Evolutionary conservation across 2,797 vertebrate species (phyloP), one percentile per base, ranked within the genome.

Genomic region (Myotis findleyi): DNA sequence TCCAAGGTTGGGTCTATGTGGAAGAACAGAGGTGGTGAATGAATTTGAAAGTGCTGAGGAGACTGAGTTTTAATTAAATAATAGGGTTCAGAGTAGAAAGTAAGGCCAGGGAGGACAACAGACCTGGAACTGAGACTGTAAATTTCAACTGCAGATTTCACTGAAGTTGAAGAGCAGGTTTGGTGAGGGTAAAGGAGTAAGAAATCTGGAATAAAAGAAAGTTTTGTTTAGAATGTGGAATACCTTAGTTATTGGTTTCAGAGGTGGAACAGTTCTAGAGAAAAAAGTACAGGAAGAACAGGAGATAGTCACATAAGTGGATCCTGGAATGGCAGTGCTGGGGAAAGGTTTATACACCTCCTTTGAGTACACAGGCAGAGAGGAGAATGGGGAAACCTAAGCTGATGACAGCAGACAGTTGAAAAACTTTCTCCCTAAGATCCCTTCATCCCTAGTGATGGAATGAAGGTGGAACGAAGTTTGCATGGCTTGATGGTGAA

Each of bases 201-300:
- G 75, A 81, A 55, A 76, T 59, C 30, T n/a, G 36, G 30, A 95
- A 62, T 62, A 72, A 82, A 85, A 57, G 71, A 27, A 93, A 62
- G 79, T 93, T 75, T 81, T 91, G 53, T 82, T 95, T 75, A 62
- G 87, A 77, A 80, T 53, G 38, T 91, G 44, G 47, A 80, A 76
- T 79, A 64, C 3, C n/a, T 89, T 89, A 53, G 47, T 73, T 79
- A 87, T 36, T 64, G 66, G 92, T 73, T 76, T 92, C 44, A 93
- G 51, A 76, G 30, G 44, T 91, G 47, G 7, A 71, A 69, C 8
- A 80, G 25, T 87, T 91, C 66, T 84, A 51, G 68, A 88, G 90
- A 81, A 92, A 71, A 79, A 38, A 38, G 38, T 38, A 38, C 5
- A 38, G 38, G 38, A 87, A 92, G 30, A 47, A 23, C 23, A 90